phyloP scores from a whole-genome alignment of 2,797 vertebrate genomes.

The Meda fulgida region DNA sequence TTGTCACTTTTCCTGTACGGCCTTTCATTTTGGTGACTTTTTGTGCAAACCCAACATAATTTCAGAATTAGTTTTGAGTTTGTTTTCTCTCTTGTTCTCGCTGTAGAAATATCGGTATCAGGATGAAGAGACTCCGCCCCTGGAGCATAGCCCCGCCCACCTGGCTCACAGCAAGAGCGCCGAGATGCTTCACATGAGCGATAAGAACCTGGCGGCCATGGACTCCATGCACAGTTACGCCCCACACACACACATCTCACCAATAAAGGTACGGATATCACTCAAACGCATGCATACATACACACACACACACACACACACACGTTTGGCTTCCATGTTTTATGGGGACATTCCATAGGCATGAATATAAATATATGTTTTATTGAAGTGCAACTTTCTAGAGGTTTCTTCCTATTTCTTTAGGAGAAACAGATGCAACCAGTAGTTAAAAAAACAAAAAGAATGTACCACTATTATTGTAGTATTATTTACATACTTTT shows the following conservation, averaged over 20 bases:
- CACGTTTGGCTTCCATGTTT: background rate
- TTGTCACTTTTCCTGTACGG: background rate
- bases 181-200: conserved; percentile 90
- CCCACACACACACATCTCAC: conserved; percentile 91
- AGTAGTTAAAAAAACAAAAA: background rate
- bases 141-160: conserved; percentile 97
- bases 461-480: background rate
- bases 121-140: conserved; percentile 97
- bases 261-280: conserved; percentile 85
- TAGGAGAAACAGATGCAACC: background rate
- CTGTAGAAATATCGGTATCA: conserved; percentile 95
- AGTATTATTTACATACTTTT: background rate
- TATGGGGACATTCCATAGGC: background rate
- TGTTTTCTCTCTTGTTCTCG: conserved; percentile 42
- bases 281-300: background rate
- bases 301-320: background rate
- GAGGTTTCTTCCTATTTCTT: background rate
- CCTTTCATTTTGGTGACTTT: background rate
- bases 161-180: conserved; percentile 92
- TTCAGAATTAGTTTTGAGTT: background rate
- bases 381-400: background rate
- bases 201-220: conserved; percentile 91
- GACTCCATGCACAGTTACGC: conserved; percentile 89
- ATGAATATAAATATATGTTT: background rate
- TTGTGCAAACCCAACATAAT: background rate